phyloP scores from a whole-genome alignment of 1,140 invertebrate genomes.

The Adelges cooleyi region DNA sequence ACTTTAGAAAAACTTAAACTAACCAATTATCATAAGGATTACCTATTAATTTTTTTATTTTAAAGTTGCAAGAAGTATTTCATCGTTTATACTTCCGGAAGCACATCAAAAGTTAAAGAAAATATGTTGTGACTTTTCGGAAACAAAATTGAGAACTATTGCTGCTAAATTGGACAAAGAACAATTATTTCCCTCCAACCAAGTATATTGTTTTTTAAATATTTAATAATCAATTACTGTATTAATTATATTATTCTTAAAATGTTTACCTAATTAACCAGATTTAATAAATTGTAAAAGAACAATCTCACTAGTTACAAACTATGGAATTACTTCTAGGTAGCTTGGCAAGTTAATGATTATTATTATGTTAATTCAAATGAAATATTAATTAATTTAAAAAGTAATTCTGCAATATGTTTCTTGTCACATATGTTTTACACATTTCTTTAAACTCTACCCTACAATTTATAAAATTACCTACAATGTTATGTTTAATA shows the following conservation, averaged over 20 bases:
- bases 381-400: not conserved
- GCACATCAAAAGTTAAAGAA: conserved; percentile 49
- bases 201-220: conserved; percentile 39
- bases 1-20: too few relatives aligned
- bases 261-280: not conserved
- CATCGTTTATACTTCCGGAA: conserved; percentile 39
- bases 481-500: not conserved
- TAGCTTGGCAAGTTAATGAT: not conserved
- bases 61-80: not conserved
- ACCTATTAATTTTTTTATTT: too few relatives aligned
- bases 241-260: not conserved
- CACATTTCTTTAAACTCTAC: not conserved
- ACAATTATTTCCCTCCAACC: conserved; percentile 50
- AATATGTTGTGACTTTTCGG: conserved; percentile 51
- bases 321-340: not conserved
- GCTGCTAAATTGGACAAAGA: conserved; percentile 52
- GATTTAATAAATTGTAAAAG: too few relatives aligned
- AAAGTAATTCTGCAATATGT: not conserved
- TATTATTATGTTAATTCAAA: not conserved
- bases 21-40: too few relatives aligned
- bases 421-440: not conserved
- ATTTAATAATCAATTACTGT: not conserved
- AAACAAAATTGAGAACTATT: conserved; percentile 53
- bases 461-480: not conserved
- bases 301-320: not conserved